Evolutionary conservation across 2,888 invertebrate genomes (phyloP).

Genomic region (Phorcus lineatus): DNA sequence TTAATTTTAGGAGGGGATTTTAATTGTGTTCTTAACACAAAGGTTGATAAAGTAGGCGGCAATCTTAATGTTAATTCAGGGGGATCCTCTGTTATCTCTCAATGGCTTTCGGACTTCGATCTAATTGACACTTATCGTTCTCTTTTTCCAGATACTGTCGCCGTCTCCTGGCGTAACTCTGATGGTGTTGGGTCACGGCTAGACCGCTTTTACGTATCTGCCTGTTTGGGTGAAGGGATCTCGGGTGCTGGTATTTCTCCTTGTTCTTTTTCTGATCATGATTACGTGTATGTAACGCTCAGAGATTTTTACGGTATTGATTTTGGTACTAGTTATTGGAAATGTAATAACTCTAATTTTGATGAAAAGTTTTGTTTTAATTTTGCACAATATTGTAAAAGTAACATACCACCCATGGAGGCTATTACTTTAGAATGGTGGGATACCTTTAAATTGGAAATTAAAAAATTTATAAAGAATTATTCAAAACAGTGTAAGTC

Average conservation of each 20-base stretch:
- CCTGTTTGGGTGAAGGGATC: not conserved
- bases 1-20: not conserved
- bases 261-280: not conserved
- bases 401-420: not conserved
- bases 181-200: not conserved
- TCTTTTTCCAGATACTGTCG: not conserved
- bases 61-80: not conserved
- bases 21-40: not conserved
- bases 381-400: not conserved
- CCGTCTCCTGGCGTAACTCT: not conserved
- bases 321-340: not conserved
- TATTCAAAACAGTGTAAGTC: not conserved
- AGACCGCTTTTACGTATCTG: constrained; percentile 5
- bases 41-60: not conserved
- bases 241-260: not conserved
- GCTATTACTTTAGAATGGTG: not conserved
- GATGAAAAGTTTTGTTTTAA: not conserved
- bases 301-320: not conserved
- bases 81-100: not conserved
- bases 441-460: not conserved
- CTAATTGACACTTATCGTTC: not conserved
- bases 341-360: constrained; percentile 8
- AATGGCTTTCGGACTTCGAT: not conserved
- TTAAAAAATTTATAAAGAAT: not conserved
- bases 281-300: not conserved